Evolutionary conservation across 92 coral and sea anemone species (phyloP).

Genomic region (Montipora capitata): DNA sequence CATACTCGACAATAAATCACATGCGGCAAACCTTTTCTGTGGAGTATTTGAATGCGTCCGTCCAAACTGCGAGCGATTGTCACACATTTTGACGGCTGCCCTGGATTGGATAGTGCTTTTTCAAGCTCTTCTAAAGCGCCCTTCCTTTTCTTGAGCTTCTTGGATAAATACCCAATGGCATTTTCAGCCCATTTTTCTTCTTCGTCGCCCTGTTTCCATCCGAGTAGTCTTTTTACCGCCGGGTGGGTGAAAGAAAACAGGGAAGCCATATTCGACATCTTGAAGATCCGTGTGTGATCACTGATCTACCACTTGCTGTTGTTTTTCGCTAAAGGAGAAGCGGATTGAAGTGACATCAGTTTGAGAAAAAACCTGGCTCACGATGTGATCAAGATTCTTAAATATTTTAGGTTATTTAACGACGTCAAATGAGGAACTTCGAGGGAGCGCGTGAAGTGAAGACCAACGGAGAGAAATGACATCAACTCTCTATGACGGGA

Average conservation of each 20-base stretch:
- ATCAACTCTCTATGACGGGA: neutral
- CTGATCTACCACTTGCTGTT: neutral
- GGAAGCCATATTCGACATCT: conserved; percentile 94
- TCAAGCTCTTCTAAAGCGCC: conserved; percentile 97
- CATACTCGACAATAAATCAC: conserved; percentile 98
- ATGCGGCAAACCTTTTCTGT: conserved; percentile 97
- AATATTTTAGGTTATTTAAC: neutral
- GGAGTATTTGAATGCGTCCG: conserved; percentile 96
- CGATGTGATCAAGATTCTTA: neutral
- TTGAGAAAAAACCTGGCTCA: neutral
- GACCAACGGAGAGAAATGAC: neutral
- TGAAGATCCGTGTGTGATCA: neutral
- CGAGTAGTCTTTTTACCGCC: conserved; percentile 95
- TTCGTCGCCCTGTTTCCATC: conserved; percentile 99
- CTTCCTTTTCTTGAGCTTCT: conserved; percentile 95
- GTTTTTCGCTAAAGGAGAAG: neutral
- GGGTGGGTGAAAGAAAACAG: conserved; percentile 98
- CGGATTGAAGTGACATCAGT: neutral
- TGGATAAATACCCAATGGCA: conserved; percentile 93
- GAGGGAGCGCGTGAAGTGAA: neutral
- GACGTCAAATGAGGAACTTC: neutral
- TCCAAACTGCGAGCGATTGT: conserved; percentile 95
- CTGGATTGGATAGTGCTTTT: conserved; percentile 95
- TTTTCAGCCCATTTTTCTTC: conserved; percentile 99
- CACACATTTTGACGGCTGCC: conserved; percentile 95